Evolutionary conservation across 2,113 vertebrate species (phyloP).

Genomic region (Myrmophylax atrothorax): DNA sequence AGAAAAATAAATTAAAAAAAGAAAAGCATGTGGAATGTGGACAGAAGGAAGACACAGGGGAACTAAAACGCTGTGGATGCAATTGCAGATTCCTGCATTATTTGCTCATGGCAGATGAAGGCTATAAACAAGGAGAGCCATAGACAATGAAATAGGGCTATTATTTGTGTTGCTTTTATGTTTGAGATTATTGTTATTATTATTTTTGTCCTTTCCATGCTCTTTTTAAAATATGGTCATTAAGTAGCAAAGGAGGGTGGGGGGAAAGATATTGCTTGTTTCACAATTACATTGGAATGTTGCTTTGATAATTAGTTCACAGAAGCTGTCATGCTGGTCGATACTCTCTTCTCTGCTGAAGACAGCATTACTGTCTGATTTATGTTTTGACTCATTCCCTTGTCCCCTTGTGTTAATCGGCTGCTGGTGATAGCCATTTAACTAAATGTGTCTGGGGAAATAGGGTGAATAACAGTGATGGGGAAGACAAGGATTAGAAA

Average conservation of each 20-base stretch:
- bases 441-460: constrained; percentile 62
- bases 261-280: neutral
- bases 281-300: constrained; percentile 53
- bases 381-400: constrained; percentile 63
- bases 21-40: neutral
- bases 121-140: neutral
- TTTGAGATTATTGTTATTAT: neutral
- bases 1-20: neutral
- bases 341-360: constrained; percentile 64
- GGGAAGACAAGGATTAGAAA: constrained; percentile 11
- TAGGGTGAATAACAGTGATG: constrained; percentile 28
- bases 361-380: constrained; percentile 65
- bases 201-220: neutral
- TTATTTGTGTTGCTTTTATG: neutral
- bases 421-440: constrained; percentile 66
- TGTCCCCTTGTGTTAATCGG: constrained; percentile 54
- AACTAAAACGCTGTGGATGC: neutral
- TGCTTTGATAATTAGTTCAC: constrained; percentile 69
- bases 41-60: accelerated
- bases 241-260: neutral
- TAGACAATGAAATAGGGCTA: neutral
- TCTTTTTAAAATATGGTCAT: constrained; percentile 8
- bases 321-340: constrained; percentile 57
- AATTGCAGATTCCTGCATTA: neutral
- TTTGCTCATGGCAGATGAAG: neutral